Percentiles rank a stretch among this genome's conserved stretches.
Evolutionary conservation across 2,888 invertebrate genomes (phyloP).

Genomic region (Hartigia nigra): DNA sequence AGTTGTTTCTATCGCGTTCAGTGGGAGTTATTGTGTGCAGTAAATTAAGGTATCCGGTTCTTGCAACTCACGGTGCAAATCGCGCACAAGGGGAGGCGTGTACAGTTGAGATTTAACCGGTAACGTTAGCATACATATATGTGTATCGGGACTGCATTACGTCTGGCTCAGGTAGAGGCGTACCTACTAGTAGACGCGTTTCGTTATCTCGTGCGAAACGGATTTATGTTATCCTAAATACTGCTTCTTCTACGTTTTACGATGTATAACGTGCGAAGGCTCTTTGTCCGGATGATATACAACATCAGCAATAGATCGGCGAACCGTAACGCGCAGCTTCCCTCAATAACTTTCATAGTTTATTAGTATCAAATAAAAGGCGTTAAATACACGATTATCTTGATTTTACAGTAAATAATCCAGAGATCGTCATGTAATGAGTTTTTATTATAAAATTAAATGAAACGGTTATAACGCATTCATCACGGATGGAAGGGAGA

Average conservation of each 20-base stretch:
- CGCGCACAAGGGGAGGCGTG: slow-evolving; percentile 8
- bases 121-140: slow-evolving; percentile 13
- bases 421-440: background rate
- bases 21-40: slow-evolving; percentile 19
- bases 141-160: slow-evolving; percentile 7
- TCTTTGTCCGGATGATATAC: slow-evolving; percentile 45
- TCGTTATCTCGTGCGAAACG: slow-evolving; percentile 28
- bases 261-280: slow-evolving; percentile 34
- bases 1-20: slow-evolving; percentile 18
- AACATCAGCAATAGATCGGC: slow-evolving; percentile 31
- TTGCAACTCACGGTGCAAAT: slow-evolving; percentile 26
- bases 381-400: background rate
- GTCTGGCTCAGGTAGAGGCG: background rate
- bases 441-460: background rate
- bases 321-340: background rate
- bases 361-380: background rate
- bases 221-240: slow-evolving; percentile 52
- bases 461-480: background rate
- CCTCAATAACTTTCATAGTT: background rate
- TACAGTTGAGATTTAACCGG: slow-evolving; percentile 2
- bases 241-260: slow-evolving; percentile 43
- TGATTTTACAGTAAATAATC: background rate
- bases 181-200: background rate
- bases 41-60: slow-evolving; percentile 28
- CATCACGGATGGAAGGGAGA: background rate